A percentile compares a stretch with the other conserved stretches of the same genome.
phyloP scores from a whole-genome alignment of 2,888 invertebrate genomes.

The Hirudinaria manillensis region DNA sequence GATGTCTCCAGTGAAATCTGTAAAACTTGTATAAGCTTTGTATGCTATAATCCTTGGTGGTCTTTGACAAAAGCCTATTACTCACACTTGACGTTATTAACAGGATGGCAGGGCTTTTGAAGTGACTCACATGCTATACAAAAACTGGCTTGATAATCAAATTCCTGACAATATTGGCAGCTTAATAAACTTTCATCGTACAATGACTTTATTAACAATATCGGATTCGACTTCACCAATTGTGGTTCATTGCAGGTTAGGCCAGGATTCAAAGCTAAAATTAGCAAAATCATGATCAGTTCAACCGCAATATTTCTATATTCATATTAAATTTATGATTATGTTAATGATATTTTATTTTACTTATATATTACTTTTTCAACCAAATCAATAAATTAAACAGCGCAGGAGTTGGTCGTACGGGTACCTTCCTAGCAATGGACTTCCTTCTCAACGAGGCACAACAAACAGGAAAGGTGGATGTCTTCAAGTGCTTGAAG shows the following conservation, averaged over 20 bases:
- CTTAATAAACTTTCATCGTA: neutral
- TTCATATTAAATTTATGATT: too few relatives aligned
- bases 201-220: neutral
- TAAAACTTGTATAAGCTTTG: too few relatives aligned
- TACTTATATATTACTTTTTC: too few relatives aligned
- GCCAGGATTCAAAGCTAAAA: too few relatives aligned
- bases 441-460: conserved; percentile 24
- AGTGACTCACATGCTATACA: conserved; percentile 3
- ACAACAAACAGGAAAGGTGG: conserved; percentile 14
- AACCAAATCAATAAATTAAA: neutral
- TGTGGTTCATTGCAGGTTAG: conserved; percentile 30
- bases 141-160: neutral
- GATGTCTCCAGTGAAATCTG: too few relatives aligned
- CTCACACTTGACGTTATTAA: too few relatives aligned
- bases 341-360: neutral
- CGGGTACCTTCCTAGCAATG: conserved; percentile 29
- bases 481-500: conserved; percentile 20
- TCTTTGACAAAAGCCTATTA: too few relatives aligned
- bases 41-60: too few relatives aligned
- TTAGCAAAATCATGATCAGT: too few relatives aligned
- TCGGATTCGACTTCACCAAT: neutral
- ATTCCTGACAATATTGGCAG: conserved; percentile 4
- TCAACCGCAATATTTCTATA: too few relatives aligned
- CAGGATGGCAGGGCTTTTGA: neutral
- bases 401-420: conserved; percentile 32